Base-by-base conservation (phyloP, 2,888 invertebrate genomes). In the Heliconius cydno region DNA sequence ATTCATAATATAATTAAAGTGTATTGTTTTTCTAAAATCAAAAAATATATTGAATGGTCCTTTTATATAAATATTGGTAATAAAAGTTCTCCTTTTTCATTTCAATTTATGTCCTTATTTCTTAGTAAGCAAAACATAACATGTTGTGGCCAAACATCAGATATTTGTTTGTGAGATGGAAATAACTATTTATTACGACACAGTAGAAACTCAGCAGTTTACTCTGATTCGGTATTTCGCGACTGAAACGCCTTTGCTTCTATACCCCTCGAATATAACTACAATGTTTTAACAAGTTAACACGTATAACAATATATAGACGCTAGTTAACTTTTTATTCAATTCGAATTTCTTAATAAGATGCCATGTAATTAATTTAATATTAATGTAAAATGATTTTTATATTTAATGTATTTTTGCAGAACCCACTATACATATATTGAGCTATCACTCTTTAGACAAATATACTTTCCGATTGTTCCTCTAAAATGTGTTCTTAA, bases 251-350 rank as follows among this genome's bases (percentile, higher is more conserved):
- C 52, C 52, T 22, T 52, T 7, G 7, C 52, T 52, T 52, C 6
- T 22, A 4, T 25, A 68, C 10, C 46, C 83, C 85, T 84, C 25
- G 25, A 34, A 41, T 41, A 41, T 82, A 86, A 84, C 83, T 81
- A 85, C 83, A 85, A 84, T 84, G 87, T 75, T 91, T 91, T 91
- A 92, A 92, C 90, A 90, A 90, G 89, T 88, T 22, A 52, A 89
- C 88, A 88, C 85, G 38, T 85, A 82, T 88, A 88, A 91, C 90
- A 89, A 88, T n/a, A 66, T 41, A 10, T 74, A 46, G 28, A 22
- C 72, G 28, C 25, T 65, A 75, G 10, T 65, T 25, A 19, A 19
- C 10, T 7, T 41, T 46, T 75, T 46, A 34, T 34, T 34, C 34
- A 41, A 75, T 25, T 66, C 19, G 22, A 46, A 65, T 41, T 41